phyloP scores from a whole-genome alignment of 2,113 vertebrate species.

The Taxidea taxus region DNA sequence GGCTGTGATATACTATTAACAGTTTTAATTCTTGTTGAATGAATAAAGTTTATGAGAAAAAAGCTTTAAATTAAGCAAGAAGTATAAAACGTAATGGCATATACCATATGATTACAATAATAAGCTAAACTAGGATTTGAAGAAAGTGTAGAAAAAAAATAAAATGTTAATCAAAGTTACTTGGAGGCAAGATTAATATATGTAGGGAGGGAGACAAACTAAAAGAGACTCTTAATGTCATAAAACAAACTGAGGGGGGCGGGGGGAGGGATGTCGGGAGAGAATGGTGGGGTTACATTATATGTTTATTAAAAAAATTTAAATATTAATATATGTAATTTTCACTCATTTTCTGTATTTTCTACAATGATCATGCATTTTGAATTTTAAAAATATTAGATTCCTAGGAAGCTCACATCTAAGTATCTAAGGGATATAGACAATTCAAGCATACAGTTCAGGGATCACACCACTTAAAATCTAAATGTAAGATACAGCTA shows the following conservation, averaged over 20 bases:
- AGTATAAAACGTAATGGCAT: background rate
- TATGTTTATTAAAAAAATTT: no score
- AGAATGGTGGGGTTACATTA: no score
- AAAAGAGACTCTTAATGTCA: no score
- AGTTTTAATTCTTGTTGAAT: slow-evolving; percentile 23
- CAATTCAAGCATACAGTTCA: slow-evolving; percentile 45
- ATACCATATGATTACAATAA: background rate
- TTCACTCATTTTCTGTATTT: slow-evolving; percentile 35
- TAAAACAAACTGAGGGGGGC: no score
- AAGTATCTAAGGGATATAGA: background rate
- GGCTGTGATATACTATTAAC: background rate
- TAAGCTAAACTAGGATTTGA: background rate
- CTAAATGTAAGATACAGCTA: slow-evolving; percentile 50
- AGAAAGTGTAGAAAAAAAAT: background rate
- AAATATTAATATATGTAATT: background rate
- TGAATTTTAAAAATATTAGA: slow-evolving; percentile 40
- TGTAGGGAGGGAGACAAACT: no score
- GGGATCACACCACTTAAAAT: slow-evolving; percentile 44
- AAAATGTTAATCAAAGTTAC: background rate
- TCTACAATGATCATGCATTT: background rate
- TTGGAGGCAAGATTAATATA: background rate
- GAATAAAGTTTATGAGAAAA: slow-evolving; percentile 14
- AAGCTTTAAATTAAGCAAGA: slow-evolving; percentile 24
- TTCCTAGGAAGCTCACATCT: background rate
- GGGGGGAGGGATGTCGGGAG: no score